Percentiles rank a stretch among this genome's conserved stretches.
Conservation (phyloP, 2,113 vertebrate species). For the Mystacornis crossleyi region DNA sequence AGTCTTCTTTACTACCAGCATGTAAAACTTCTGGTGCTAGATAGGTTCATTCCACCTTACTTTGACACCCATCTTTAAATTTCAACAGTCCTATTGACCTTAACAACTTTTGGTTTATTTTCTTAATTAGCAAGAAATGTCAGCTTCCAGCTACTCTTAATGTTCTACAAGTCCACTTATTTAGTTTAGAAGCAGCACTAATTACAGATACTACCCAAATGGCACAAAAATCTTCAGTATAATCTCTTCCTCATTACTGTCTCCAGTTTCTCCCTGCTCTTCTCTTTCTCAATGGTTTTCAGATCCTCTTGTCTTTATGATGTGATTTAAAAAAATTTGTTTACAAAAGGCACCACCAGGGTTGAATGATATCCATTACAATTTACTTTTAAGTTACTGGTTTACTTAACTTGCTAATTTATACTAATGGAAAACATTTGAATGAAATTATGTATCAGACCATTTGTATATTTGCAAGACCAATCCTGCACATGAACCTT, state of each 20-base stretch:
- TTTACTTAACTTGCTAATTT: conserved; percentile 61
- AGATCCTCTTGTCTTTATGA: conserved; percentile 23
- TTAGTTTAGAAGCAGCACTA: conserved; percentile 28
- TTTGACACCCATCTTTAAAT: background rate
- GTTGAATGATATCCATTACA: conserved; percentile 22
- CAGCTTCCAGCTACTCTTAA: conserved; percentile 30
- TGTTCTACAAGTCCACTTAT: background rate
- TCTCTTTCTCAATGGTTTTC: conserved; percentile 24
- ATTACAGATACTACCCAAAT: conserved; percentile 45
- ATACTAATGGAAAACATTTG: conserved; percentile 54
- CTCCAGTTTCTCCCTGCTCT: conserved; percentile 20
- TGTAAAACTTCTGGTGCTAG: background rate
- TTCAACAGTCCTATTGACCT: conserved; percentile 18
- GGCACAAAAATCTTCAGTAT: background rate
- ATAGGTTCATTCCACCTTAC: background rate
- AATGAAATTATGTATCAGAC: conserved; percentile 37
- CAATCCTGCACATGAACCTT: conserved; percentile 1
- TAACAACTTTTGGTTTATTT: background rate
- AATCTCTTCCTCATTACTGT: conserved; percentile 42
- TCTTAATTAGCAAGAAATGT: conserved; percentile 33
- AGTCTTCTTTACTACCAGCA: background rate
- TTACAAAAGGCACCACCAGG: conserved; percentile 51
- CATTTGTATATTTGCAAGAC: conserved; percentile 56
- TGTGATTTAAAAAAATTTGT: conserved; percentile 53
- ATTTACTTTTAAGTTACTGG: conserved; percentile 34